Conservation (phyloP, 2,888 invertebrate genomes). For the Ophioninae sp. region DNA sequence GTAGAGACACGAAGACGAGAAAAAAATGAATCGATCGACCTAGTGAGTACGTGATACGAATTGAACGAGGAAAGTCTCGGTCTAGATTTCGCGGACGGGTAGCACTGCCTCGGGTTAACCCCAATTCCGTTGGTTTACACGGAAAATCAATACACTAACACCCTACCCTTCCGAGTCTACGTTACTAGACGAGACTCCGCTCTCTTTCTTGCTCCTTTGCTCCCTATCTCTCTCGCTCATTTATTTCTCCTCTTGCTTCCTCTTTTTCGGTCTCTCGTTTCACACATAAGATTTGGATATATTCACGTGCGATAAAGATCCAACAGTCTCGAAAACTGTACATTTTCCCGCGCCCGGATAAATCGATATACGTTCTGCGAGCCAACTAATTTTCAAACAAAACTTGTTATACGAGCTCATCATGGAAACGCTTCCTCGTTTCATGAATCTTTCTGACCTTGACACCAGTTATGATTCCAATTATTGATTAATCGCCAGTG, state of each 20-base stretch:
- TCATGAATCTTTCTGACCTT: constrained; percentile 51
- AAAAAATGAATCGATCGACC: constrained; percentile 42
- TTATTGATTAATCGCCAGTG: constrained; percentile 53
- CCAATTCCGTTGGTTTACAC: constrained; percentile 73
- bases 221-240: constrained; percentile 8
- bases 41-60: constrained; percentile 36
- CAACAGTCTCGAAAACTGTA: constrained; percentile 65
- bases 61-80: constrained; percentile 51
- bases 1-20: constrained; percentile 1
- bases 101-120: constrained; percentile 73
- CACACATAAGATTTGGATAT: constrained; percentile 37
- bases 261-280: constrained; percentile 16
- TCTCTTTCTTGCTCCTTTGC: neutral
- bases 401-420: constrained; percentile 11
- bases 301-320: constrained; percentile 53
- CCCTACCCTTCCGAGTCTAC: constrained; percentile 61
- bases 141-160: constrained; percentile 78
- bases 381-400: neutral
- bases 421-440: constrained; percentile 29
- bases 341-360: constrained; percentile 68
- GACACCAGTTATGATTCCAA: constrained; percentile 57
- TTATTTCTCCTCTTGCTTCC: constrained; percentile 30
- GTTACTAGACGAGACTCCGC: constrained; percentile 55
- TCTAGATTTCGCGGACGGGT: constrained; percentile 56
- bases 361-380: constrained; percentile 66